These are phyloP conservation scores for Ammodytes dubius DNA, from an alignment of 2,113 vertebrate species.

Conservation along the genomic window DNA sequence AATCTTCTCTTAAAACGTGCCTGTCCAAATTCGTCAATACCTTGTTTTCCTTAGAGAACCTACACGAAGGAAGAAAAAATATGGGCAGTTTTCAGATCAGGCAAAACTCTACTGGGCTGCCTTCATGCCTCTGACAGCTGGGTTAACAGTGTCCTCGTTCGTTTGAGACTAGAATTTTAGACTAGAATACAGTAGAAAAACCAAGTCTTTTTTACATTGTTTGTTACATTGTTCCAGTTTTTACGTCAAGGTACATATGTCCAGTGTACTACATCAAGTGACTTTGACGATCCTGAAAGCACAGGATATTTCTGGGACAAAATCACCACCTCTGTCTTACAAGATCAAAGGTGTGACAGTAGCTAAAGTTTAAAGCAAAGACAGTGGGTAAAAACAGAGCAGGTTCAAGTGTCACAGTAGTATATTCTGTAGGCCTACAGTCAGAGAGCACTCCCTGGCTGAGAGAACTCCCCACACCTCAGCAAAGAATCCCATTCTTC, in stretches of 20 bases:
- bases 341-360: slow-evolving; percentile 26
- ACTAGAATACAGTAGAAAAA: slow-evolving; percentile 25
- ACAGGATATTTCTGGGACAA: slow-evolving; percentile 32
- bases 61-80: background rate
- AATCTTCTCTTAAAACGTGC: slow-evolving; percentile 35
- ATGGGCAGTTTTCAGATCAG: slow-evolving; percentile 24
- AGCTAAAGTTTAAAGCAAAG: slow-evolving; percentile 40
- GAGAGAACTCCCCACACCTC: slow-evolving; percentile 65
- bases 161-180: background rate
- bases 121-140: slow-evolving; percentile 32
- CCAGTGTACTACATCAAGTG: slow-evolving; percentile 44
- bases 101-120: slow-evolving; percentile 11
- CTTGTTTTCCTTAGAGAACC: slow-evolving; percentile 8
- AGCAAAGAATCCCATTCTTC: background rate
- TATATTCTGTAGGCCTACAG: slow-evolving; percentile 10
- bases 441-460: slow-evolving; percentile 25
- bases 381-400: slow-evolving; percentile 39
- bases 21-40: slow-evolving; percentile 24
- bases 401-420: slow-evolving; percentile 40
- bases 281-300: slow-evolving; percentile 21
- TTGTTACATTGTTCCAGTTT: slow-evolving; percentile 55
- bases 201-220: no score
- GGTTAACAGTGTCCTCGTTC: slow-evolving; percentile 12
- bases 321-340: slow-evolving; percentile 19
- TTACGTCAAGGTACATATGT: slow-evolving; percentile 32